Conservation (phyloP, 2,797 vertebrate genomes). For the Manis javanica region DNA sequence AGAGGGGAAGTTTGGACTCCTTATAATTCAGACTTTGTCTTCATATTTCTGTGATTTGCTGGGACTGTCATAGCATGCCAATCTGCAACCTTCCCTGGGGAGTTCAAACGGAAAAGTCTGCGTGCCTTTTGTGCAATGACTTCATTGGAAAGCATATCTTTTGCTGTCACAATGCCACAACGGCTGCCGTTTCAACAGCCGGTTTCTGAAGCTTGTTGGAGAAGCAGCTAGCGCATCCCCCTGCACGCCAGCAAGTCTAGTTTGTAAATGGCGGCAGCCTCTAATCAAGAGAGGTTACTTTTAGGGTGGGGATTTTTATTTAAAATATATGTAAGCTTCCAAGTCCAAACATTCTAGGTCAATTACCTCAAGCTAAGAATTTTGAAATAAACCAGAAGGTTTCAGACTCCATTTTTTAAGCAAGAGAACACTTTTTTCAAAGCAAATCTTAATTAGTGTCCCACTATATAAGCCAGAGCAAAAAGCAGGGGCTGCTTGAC, state of each 20-base stretch:
- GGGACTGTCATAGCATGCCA: not conserved
- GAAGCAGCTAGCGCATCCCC: rapidly evolving
- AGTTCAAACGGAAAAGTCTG: not conserved
- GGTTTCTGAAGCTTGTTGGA: not conserved
- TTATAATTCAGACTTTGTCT: not conserved
- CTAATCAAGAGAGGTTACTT: not conserved
- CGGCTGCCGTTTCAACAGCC: not conserved
- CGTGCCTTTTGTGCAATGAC: rapidly evolving
- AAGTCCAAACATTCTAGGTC: conserved; percentile 49
- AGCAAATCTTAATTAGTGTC: not conserved
- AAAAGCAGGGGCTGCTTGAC: not conserved
- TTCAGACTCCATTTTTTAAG: not conserved
- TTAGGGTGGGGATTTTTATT: not conserved
- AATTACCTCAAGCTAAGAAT: not conserved
- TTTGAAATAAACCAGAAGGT: conserved; percentile 59
- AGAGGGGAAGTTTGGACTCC: not conserved
- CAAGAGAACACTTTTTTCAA: not conserved
- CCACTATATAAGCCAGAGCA: not conserved
- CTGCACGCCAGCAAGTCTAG: rapidly evolving
- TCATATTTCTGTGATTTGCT: not conserved
- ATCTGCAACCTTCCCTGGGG: not conserved
- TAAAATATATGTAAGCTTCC: not conserved
- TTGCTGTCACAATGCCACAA: not conserved
- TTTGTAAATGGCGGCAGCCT: not conserved
- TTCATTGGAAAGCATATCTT: not conserved